Evolutionary conservation across 2,797 vertebrate species (phyloP).

Genomic region (Oreochromis grahami): DNA sequence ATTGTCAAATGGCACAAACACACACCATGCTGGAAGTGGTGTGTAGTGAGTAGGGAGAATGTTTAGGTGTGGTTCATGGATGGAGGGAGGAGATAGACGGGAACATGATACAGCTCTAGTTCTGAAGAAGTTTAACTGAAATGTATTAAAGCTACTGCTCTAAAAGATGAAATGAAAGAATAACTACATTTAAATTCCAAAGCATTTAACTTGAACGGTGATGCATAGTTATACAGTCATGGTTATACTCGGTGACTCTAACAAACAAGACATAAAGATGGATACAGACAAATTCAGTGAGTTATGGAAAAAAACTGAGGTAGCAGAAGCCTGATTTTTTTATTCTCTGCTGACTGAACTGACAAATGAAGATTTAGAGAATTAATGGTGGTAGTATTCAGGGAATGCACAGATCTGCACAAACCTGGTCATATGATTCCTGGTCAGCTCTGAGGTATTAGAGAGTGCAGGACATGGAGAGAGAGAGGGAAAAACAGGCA

Average conservation of each 20-base stretch:
- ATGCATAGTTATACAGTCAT: neutral
- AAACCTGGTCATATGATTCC: slow-evolving; percentile 61
- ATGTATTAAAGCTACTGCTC: neutral
- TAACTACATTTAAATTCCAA: neutral
- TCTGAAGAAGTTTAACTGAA: neutral
- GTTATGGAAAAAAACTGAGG: neutral
- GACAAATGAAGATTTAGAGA: slow-evolving; percentile 11
- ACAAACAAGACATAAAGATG: neutral
- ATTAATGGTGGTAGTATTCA: slow-evolving; percentile 14
- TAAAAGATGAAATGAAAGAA: neutral
- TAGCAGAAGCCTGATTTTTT: neutral
- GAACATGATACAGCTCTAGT: neutral
- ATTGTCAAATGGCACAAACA: slow-evolving; percentile 14
- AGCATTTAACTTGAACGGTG: neutral
- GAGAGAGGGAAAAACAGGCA: neutral
- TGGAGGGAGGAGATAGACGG: neutral
- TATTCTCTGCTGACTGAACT: neutral
- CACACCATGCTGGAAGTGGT: slow-evolving; percentile 10
- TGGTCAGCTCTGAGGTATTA: slow-evolving; percentile 58
- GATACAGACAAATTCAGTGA: neutral
- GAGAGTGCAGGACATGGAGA: neutral
- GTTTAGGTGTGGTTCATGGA: slow-evolving; percentile 52
- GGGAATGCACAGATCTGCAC: slow-evolving; percentile 21
- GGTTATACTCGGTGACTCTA: neutral
- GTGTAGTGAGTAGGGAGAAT: slow-evolving; percentile 9